Base-by-base conservation (phyloP, 2,113 vertebrate species). In the Hemibagrus wyckioides region DNA sequence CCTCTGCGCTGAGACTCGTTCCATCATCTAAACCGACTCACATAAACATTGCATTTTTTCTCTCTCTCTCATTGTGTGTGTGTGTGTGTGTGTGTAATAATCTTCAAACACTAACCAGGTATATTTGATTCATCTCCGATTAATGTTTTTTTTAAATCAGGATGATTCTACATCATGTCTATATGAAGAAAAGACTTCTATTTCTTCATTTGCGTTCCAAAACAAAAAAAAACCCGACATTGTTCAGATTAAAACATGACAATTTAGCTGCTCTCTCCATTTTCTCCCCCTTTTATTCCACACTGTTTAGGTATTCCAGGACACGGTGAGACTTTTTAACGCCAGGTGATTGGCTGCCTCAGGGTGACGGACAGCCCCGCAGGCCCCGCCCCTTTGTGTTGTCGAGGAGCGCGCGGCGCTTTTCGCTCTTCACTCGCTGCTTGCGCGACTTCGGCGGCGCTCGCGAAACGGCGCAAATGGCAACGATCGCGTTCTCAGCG, bases 401-500 rank as follows among this genome's bases (percentile, higher is more conserved):
- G 50, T 75, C 83, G 83, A 81, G 33, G 63, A 73, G 83, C 83
- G 59, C 83, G 10, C 82, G 52, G 6, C 33, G 67, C 50, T 39
- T 81, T 52, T 30, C 52, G 21, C 50, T 75, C 83, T 28, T 41
- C 69, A 85, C 39, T 85, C 69, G 69, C 67, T 75, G 50, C 44
- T 85, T 19, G 67, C 61, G 82, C 83, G 83, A 54, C 83, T 85
- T 54, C 50, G 15, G 83, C 83, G 30, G 65, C 83, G 89, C 92
- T 76, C 90, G 86, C 88, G 87, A 85, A 86, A 33, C 89, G 83
- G 90, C 92, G 91, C 93, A 93, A 93, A 98, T 97, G 97, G 96
- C 96, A 92, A 92, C 95, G 85, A 91, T 95, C 91, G 92, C 92
- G 86, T 90, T 86, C 92, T 89, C 93, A 90, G 89, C 93, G 92